Evolutionary conservation across 2,888 invertebrate species (phyloP), one percentile per base, ranked within the genome.

Genomic region (Napeogenes inachia): DNA sequence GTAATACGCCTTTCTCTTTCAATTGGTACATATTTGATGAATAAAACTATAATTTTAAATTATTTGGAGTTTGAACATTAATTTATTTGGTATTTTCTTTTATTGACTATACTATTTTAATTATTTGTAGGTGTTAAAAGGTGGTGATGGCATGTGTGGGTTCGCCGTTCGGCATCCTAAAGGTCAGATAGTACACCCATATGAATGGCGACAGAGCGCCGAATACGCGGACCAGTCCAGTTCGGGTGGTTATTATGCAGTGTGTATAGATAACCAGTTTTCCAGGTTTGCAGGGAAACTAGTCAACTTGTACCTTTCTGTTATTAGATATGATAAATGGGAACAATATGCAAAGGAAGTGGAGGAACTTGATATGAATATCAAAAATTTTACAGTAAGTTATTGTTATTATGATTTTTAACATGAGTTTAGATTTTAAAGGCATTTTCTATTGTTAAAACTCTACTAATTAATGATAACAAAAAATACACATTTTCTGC

Each of bases 141-240:
- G 98, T 5, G 98, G 98, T 30, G 98, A 98, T 88, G 97, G 97
- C 10, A 97, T 96, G 94, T 97, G 97, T 64, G 98, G 97, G 2
- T 97, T 98, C 79, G 96, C 96, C 0, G 96, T 98, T 0, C 92
- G 96, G 65, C 95, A 97, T 84, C 97, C 98, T 0, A 92, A 93
- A 60, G 96, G 97, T 0, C 92, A 94, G 77, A 93, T 97, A 70
- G 97, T 97, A 5, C 95, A 96, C 76, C 97, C 97, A 0, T 98
- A 98, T 77, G 95, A 96, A 75, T 98, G 97, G 97, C 93, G 95
- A 77, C 92, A 96, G n/a, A 95, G 93, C 70, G 94, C 96, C 0
- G 97, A 97, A 79, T 97, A 97, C 73, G 97, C 97, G 60, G 97
- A 97, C 76, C 94, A 94, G 75, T 90, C 94, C 0, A 93, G 95